Evolutionary conservation across 2,113 vertebrate genomes (phyloP).

Genomic region (chimpanzee (Pan troglodytes)): NHGRI_mPanTro3-v2.1_pri NC_072408.2:55468001-55468500

Average conservation of each 20-base stretch:
- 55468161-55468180: background rate
- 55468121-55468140: background rate
- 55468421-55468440: background rate
- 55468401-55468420: background rate
- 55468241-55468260: background rate
- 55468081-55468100: background rate
- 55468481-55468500: background rate
- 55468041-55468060: background rate
- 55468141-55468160: background rate
- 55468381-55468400: background rate
- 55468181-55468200: background rate
- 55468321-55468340: background rate
- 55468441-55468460: background rate
- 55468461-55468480: background rate
- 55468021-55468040: background rate
- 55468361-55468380: constrained; percentile 14
- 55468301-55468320: background rate
- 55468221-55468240: background rate
- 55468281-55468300: background rate
- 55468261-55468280: background rate
- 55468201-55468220: background rate
- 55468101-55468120: background rate
- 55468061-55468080: background rate
- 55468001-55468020: background rate
- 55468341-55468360: background rate